These are phyloP conservation scores for Aselliscus stoliczkanus DNA, from an alignment of 2,797 vertebrate species.

Conservation along the genomic window DNA sequence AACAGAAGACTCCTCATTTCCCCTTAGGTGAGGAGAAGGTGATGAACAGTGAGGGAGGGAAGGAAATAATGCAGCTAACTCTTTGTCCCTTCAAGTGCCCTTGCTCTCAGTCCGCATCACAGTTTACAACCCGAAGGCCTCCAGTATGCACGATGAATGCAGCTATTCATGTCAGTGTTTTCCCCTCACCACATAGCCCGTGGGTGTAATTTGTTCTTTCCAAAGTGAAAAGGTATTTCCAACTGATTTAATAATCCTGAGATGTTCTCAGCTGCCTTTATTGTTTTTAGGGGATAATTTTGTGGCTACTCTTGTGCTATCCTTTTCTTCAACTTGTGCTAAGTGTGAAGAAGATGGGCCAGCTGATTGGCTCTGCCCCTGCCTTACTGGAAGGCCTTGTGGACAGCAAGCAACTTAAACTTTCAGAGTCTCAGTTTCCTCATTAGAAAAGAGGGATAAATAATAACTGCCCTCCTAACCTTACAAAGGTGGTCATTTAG, in stretches of 20 bases:
- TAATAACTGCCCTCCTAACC: neutral
- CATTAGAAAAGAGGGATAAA: neutral
- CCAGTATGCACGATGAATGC: neutral
- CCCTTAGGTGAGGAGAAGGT: neutral
- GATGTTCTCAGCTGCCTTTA: neutral
- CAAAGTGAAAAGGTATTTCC: slow-evolving; percentile 7
- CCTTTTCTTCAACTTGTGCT: neutral
- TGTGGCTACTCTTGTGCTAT: neutral
- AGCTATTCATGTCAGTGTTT: neutral
- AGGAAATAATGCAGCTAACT: neutral
- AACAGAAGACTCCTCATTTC: neutral
- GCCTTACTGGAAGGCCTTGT: neutral
- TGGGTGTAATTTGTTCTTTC: neutral
- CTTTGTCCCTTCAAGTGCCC: neutral
- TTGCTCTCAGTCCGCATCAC: neutral
- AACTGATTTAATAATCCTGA: neutral
- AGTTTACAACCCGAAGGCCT: neutral
- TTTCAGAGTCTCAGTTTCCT: neutral
- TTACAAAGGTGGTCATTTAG: neutral
- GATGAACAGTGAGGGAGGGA: neutral
- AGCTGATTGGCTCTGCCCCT: neutral
- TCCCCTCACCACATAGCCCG: neutral
- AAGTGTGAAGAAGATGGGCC: neutral
- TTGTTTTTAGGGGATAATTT: neutral
- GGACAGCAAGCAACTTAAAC: neutral